Base-by-base conservation (phyloP, 2,888 invertebrate genomes). In the Scaptomyza tumidula region DNA sequence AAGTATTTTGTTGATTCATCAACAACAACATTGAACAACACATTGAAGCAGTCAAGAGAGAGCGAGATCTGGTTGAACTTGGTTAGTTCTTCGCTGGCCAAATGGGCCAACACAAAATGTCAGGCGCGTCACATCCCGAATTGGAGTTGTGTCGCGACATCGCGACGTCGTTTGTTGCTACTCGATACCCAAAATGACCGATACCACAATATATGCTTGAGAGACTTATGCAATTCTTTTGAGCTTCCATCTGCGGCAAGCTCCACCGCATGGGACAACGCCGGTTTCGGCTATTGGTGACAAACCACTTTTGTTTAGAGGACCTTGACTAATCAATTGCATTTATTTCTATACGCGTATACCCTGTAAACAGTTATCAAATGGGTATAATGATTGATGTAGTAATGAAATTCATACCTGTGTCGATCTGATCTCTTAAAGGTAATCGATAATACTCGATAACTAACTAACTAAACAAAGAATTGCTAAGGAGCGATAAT, bases 201-300 rank as follows among this genome's bases (percentile, higher is more conserved):
- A n/a, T 39, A n/a, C 39, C 16, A 29, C 33, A 33, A 43, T 9
- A 43, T 9, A 7, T 29, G 29, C 29, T 29, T 29, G 29, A 29
- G 29, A 29, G 9, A 54, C 54, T 76, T 72, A 44, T 57, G 72
- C 61, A 68, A 77, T 41, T 50, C 41, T 41, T 45, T 44, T 29
- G n/a, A n/a, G 29, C 39, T 49, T 33, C 65, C 64, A 60, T 65
- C 59, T 66, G 63, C 58, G 53, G 57, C 44, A 33, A 10, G 13
- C 35, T 33, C 27, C 27, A 16, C 53, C 58, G 35, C 67, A 59
- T 68, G 55, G 68, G 60, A 52, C 44, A 43, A 33, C 11, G 14
- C 75, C 84, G 73, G 78, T 85, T 89, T 89, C 41, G 90, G 91
- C 78, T 81, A 90, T 90, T 87, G 89, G 90, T 91, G 90, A 90